Base-by-base conservation (phyloP, 1,140 invertebrate genomes). In the Aphis gossypii region DNA sequence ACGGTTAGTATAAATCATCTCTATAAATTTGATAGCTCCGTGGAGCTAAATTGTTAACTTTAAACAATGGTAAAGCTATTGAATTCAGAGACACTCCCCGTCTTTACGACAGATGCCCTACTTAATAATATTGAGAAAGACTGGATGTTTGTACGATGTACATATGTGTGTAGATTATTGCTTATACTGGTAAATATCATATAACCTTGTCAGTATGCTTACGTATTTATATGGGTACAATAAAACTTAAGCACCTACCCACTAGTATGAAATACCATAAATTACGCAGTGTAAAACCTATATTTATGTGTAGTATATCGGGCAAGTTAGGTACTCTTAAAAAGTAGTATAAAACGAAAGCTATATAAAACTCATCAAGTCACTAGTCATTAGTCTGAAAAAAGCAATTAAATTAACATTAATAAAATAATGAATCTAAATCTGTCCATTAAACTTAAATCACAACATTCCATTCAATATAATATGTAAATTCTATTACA, bases 1-100 rank as follows among this genome's bases (percentile, higher is more conserved):
- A 97, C 94, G 97, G 97, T 97, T 95, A 96, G 94, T 90, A 41
- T 41, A 68, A 76, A 76, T 20, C 60, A 51, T 14, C 60, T n/a
- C 4, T 54, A 54, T 54, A n/a, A 35, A 18, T 76, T 76, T 20
- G 30, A n/a, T 18, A n/a, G 4, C 0, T n/a, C 5, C 11, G 5
- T 5, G 1, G 14, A n/a, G 18, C 14, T 76, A 18, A n/a, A 76
- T 18, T 76, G n/a, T 76, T n/a, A 76, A n/a, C 30, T 76, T n/a
- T n/a, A n/a, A n/a, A 18, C 14, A 76, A 76, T 76, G n/a, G 30
- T 76, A 18, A 68, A n/a, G 14, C n/a, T 68, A 68, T 60, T 60
- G 25, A 23, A 11, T 1, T 60, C 30, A 60, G 25, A 60, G 25
- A 68, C 56, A 41, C 38, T 41, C 38, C 14, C 11, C 60, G 11